Base-by-base conservation (phyloP, 2,888 invertebrate genomes). In the Cantharis flavilabris region DNA sequence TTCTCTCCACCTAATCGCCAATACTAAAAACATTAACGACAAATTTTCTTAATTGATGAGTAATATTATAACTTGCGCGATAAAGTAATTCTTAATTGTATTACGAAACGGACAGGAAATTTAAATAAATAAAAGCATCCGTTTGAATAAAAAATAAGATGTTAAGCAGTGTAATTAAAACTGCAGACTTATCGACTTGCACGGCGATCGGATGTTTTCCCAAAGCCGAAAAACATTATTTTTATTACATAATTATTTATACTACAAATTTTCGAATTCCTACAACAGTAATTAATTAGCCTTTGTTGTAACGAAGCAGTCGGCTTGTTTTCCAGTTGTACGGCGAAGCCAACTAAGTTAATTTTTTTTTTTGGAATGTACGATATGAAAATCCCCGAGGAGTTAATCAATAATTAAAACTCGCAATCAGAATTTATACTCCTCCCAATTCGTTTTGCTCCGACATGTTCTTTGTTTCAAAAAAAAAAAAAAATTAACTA, bases 391-490 rank as follows among this genome's bases (percentile, higher is more conserved):
- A 67, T 67, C 65, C 65, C 65, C 65, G 23, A 67, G 65, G 65
- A 67, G 23, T 23, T 67, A 67, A 67, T 67, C 65, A 67, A 67
- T 67, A 67, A 67, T 67, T 67, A 67, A 67, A 67, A 23, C 65
- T 67, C 65, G 20, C 26, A 67, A 67, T 26, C 26, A 67, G 65
- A 67, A 67, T 67, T 67, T 67, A 67, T 67, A 67, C 26, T 23
- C 65, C 26, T 18, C 20, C 64, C 20, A 23, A 23, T 20, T 67
- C 65, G 20, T 26, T 67, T 23, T 23, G 10, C n/a, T 26, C 26
- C 65, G 18, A 49, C n/a, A n/a, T 49, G 33, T 13, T 49, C 33
- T 49, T 49, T 49, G 49, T 49, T 49, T 49, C 0, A 7, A 49
- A 49, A 49, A 49, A 7, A 49, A 49, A 49, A 49, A 49, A 49